Base-by-base conservation (phyloP, 2,113 vertebrate genomes). In the Lynx canadensis region DNA sequence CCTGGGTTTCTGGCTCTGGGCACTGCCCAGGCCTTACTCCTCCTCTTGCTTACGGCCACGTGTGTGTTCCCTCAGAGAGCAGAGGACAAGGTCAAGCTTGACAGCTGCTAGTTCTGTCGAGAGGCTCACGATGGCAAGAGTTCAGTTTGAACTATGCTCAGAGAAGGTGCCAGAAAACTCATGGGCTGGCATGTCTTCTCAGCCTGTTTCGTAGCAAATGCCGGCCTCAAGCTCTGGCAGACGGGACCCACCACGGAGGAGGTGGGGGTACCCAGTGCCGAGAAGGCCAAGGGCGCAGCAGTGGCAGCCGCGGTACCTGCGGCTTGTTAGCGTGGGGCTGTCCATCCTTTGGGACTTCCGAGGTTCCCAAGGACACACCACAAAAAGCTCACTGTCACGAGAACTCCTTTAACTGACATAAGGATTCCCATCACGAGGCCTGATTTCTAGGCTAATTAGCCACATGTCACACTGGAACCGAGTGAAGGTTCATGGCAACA, bases 1-100 rank as follows among this genome's bases (percentile, higher is more conserved):
- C 95, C 89, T 1, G 98, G 96, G 57, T 98, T 98, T 71, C 68
- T 95, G 12, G 98, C 98, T 33, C 96, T 99, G 89, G 14, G 94
- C 41, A 89, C 73, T 1, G 95, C 98, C 93, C 95, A 96, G 94
- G 74, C 11, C 91, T 94, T 99, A 23, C 97, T 99, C 16, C 38
- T 98, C 63, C 52, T 99, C 60, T 92, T 98, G 93, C 74, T 98
- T 27, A 11, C 97, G 65, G 97, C 93, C 90, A 89, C 1, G 0
- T n/a, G 7, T 52, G 0, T 2, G 5, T 90, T 98, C 74, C 79
- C 97, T 41, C 65, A 55, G 9, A 86, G 38, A 78, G 38, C 2
- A 4, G 73, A 93, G 12, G 82, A 45, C 41, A 45, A 69, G 55
- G 16, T 13, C 7, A 12, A 69, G 68, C 81, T 33, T 1, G 82